Evolutionary conservation across 2,797 vertebrate genomes (phyloP), one percentile per base, ranked within the genome.

Genomic region (Platalea minor): DNA sequence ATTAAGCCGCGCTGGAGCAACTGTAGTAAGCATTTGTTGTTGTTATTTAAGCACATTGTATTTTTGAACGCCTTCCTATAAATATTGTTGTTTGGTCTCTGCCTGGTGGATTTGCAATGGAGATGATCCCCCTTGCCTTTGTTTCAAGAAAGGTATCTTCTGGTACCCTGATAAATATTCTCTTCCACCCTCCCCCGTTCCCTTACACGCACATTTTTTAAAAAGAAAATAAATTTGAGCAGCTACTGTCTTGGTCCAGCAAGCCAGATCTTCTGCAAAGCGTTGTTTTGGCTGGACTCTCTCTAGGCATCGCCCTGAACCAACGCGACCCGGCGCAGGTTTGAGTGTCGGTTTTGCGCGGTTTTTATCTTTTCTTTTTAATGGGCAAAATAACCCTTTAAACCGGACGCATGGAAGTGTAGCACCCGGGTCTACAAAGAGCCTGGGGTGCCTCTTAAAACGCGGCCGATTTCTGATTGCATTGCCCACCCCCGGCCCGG

Each of bases 21-120:
- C 82, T 26, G 81, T 63, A 95, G 81, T 57, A 85, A 95, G 93
- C 90, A 75, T 69, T 96, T 97, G 77, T 81, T 89, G 70, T 88
- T 95, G 94, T 92, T 95, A 79, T 90, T 93, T 72, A 91, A 94
- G 82, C 70, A 61, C 91, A 65, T 2, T 59, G 59, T 83, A 81
- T 88, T 92, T 96, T 78, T 74, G 54, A 95, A 70, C 64, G 24
- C 87, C 78, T 82, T 56, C 60, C 74, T 87, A 69, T 74, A 96
- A 95, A 95, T 88, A 92, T 37, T 96, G 90, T 85, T 96, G 77
- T 92, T 96, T 95, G 81, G 50, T 96, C 85, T 74, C 65, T 93
- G 84, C 46, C 83, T 70, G 80, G 35, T 21, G 85, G 75, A 76
- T 95, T 85, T 97, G 95, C 93, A 92, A 35, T 60, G 74, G 82